Percentiles rank a stretch among this genome's conserved stretches.
Conservation (phyloP, 2,888 invertebrate species). For the Rhimphoctona megacephalus region DNA sequence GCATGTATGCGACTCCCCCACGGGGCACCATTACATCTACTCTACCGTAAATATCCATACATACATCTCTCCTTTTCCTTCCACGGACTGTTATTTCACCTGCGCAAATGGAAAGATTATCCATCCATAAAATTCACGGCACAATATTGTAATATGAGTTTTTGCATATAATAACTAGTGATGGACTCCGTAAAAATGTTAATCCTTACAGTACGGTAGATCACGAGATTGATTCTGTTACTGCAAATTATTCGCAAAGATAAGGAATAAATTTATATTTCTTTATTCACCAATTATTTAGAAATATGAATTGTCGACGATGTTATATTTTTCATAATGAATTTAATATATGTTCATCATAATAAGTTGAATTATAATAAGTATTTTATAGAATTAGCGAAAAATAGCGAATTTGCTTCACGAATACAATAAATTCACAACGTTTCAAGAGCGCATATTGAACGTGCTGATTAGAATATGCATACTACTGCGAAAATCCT, state of each 20-base stretch:
- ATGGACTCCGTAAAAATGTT: background rate
- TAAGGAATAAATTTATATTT: background rate
- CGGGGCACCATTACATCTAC: conserved; percentile 62
- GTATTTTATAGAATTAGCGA: background rate
- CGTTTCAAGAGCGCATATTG: background rate
- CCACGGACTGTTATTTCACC: conserved; percentile 54
- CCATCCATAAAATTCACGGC: conserved; percentile 33
- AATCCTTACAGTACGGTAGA: background rate
- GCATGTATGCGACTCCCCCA: conserved; percentile 38
- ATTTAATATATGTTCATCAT: background rate
- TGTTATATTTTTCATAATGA: background rate
- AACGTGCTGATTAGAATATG: background rate
- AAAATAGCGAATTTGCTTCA: background rate
- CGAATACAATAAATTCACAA: background rate
- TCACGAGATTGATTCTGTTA: background rate
- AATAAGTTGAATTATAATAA: too few species aligned
- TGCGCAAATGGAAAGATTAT: conserved; percentile 56
- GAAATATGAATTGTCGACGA: background rate
- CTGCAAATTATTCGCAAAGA: background rate
- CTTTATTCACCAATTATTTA: background rate
- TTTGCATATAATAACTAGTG: conserved; percentile 1
- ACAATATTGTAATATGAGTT: conserved; percentile 19
- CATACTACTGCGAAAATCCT: background rate
- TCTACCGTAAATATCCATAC: conserved; percentile 38
- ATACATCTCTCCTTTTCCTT: conserved; percentile 39